Evolutionary conservation across 2,797 vertebrate genomes (phyloP).

Genomic region (Spheniscus humboldti): DNA sequence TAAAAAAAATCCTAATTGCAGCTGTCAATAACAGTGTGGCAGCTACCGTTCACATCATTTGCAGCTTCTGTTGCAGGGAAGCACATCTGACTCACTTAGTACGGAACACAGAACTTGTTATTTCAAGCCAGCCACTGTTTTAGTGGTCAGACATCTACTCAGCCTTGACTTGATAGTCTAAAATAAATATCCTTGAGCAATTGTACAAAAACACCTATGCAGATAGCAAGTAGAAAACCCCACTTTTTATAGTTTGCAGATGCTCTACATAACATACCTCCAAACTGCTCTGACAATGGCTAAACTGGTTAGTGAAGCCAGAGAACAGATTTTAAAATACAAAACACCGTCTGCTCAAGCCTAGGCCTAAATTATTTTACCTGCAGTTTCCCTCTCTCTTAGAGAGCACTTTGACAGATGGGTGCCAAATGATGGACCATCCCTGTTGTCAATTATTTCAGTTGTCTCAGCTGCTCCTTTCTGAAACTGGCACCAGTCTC

Average conservation of each 20-base stretch:
- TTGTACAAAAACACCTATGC: constrained; percentile 37
- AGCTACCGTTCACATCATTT: neutral
- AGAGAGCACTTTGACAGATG: neutral
- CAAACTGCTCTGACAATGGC: neutral
- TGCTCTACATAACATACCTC: neutral
- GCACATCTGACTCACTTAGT: neutral
- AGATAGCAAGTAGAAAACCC: neutral
- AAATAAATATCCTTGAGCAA: constrained; percentile 48
- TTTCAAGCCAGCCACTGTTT: constrained; percentile 14
- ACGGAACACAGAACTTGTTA: neutral
- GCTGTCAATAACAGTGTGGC: neutral
- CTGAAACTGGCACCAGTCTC: neutral
- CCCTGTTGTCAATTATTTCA: neutral
- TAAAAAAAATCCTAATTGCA: neutral
- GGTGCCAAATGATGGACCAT: neutral
- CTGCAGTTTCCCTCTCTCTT: neutral
- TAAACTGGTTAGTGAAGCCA: neutral
- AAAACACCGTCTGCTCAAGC: neutral
- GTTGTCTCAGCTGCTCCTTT: neutral
- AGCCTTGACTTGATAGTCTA: constrained; percentile 46
- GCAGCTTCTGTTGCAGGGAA: neutral
- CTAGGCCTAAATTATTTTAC: neutral
- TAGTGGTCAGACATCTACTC: constrained; percentile 13
- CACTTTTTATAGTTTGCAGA: neutral
- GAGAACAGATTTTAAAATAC: neutral